Conservation (phyloP, 2,113 vertebrate species). For the Vanacampus margaritifer region DNA sequence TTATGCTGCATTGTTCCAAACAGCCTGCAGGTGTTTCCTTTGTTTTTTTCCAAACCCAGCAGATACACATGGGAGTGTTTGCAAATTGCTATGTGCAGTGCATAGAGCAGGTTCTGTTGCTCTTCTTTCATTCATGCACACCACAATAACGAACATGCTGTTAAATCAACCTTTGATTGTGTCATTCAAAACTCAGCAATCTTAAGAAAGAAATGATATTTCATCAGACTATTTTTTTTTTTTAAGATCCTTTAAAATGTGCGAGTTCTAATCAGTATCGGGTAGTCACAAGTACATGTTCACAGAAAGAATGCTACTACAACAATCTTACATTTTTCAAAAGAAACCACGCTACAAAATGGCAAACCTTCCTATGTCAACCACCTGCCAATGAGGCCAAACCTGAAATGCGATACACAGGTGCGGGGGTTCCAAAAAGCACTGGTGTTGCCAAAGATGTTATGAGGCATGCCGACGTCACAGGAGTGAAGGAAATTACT, state of each 20-base stretch:
- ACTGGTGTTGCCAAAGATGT: neutral
- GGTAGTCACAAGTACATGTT: no score
- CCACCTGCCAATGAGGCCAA: constrained; percentile 1
- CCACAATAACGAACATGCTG: neutral
- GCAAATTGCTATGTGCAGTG: neutral
- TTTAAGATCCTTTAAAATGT: no score
- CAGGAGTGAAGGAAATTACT: neutral
- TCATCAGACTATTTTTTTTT: neutral
- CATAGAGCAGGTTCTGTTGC: neutral
- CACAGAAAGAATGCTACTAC: neutral
- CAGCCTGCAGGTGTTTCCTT: constrained; percentile 5
- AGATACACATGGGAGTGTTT: neutral
- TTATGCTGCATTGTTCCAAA: neutral
- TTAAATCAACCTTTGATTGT: neutral
- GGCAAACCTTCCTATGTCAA: constrained; percentile 4
- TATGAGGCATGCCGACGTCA: neutral
- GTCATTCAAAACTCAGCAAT: neutral
- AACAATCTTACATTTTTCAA: neutral
- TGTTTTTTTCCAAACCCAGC: neutral
- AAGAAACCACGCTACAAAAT: neutral
- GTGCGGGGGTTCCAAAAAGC: neutral
- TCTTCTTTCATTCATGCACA: neutral
- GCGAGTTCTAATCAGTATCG: no score
- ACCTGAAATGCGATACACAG: neutral
- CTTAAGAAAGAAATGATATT: neutral